phyloP scores from a whole-genome alignment of 53 echinoderm and acorn worm genomes.

The Holothuria scabra region DNA sequence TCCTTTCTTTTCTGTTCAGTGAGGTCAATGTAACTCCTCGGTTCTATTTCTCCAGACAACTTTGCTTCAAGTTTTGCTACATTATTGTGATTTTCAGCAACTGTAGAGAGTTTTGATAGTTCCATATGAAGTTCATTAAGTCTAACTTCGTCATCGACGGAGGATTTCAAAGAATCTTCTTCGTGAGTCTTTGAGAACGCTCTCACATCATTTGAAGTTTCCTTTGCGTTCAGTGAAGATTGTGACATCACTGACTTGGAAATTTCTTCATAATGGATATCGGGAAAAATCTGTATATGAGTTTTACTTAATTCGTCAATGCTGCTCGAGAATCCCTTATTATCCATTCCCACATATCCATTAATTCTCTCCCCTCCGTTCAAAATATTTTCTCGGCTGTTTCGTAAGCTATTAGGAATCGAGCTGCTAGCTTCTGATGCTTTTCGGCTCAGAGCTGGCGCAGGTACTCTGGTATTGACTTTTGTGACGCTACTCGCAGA shows the following conservation, averaged over 20 bases:
- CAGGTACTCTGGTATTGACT: constrained; percentile 66
- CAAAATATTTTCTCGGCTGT: constrained; percentile 2
- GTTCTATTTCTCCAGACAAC: too few relatives aligned
- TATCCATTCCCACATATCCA: constrained; percentile 19
- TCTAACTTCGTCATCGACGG: neutral
- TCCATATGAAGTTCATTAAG: constrained; percentile 3
- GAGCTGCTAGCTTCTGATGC: constrained; percentile 51
- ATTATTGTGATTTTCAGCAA: too few relatives aligned
- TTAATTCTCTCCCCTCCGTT: neutral
- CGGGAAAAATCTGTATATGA: constrained; percentile 18
- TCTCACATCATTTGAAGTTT: too few relatives aligned
- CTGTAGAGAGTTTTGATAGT: neutral
- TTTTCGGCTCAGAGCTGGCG: constrained; percentile 65
- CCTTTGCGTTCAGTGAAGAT: neutral
- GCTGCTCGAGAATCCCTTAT: constrained; percentile 25
- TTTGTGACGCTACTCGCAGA: constrained; percentile 92
- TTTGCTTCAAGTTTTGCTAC: too few relatives aligned
- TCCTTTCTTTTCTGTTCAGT: too few relatives aligned
- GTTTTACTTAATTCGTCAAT: constrained; percentile 26
- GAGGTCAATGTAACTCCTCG: too few relatives aligned
- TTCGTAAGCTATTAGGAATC: constrained; percentile 3
- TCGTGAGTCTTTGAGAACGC: too few relatives aligned
- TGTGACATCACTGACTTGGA: neutral
- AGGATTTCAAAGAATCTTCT: too few relatives aligned
- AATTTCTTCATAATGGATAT: constrained; percentile 19